These are phyloP conservation scores for Pseudomyrmex pallidus DNA, from an alignment of 1,140 invertebrate species.

Conservation along the genomic window DNA sequence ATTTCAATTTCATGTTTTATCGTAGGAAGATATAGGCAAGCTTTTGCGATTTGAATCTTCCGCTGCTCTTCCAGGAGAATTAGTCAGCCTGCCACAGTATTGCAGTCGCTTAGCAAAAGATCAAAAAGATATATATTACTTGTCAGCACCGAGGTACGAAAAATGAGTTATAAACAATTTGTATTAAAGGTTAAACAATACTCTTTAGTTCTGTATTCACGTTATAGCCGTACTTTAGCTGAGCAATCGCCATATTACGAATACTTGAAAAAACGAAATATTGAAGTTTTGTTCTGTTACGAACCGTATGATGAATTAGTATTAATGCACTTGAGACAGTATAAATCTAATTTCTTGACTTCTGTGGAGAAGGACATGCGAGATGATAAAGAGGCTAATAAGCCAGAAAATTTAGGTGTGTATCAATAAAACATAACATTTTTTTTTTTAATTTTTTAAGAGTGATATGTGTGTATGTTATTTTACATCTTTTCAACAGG, in stretches of 20 bases:
- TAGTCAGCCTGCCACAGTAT: constrained; percentile 95
- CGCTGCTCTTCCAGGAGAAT: constrained; percentile 89
- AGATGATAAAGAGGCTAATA: constrained; percentile 88
- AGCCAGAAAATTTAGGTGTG: constrained; percentile 85
- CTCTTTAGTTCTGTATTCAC: constrained; percentile 2
- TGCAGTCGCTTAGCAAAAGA: constrained; percentile 89
- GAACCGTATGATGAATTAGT: constrained; percentile 98
- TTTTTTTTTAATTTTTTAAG: constrained; percentile 48
- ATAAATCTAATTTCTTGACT: constrained; percentile 91
- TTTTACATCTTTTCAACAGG: constrained; percentile 81
- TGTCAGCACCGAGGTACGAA: constrained; percentile 94
- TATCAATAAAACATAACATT: constrained; percentile 22
- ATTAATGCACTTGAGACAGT: constrained; percentile 94
- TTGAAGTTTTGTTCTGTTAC: constrained; percentile 98
- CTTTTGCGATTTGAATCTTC: constrained; percentile 97
- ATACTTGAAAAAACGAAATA: constrained; percentile 93
- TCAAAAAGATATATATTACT: constrained; percentile 96
- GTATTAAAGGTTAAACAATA: background rate
- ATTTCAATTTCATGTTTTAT: constrained; percentile 72
- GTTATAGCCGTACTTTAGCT: constrained; percentile 92
- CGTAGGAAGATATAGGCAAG: constrained; percentile 95
- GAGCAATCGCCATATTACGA: constrained; percentile 98
- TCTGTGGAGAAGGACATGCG: constrained; percentile 98
- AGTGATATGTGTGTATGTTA: background rate
- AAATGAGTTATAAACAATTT: background rate